A percentile compares a stretch with the other conserved stretches of the same genome.
Evolutionary conservation across 2,888 invertebrate genomes (phyloP).

Genomic region (Scaptomyza caliginosa): DNA sequence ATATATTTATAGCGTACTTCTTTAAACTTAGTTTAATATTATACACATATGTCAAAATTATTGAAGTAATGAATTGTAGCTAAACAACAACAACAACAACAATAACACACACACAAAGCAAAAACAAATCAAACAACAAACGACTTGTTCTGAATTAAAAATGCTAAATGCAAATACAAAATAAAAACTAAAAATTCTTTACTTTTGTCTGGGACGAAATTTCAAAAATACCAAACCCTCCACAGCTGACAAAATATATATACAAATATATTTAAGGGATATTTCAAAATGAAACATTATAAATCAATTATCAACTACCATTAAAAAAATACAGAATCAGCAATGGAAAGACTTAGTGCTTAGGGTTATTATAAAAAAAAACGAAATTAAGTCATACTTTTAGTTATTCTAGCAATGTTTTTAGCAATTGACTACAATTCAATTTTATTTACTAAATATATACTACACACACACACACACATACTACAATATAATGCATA

Average conservation of each 20-base stretch:
- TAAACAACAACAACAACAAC: constrained; percentile 30
- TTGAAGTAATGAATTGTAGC: constrained; percentile 70
- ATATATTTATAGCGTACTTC: constrained; percentile 58
- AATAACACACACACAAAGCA: neutral
- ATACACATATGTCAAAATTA: constrained; percentile 34
- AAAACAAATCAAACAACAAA: constrained; percentile 19
- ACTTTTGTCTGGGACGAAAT: constrained; percentile 28
- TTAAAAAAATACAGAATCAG: constrained; percentile 52
- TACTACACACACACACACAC: constrained; percentile 9
- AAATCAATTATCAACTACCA: constrained; percentile 40
- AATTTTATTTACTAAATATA: constrained; percentile 33
- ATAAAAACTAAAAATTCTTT: constrained; percentile 17
- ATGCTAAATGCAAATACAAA: constrained; percentile 27
- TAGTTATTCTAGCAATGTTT: constrained; percentile 57
- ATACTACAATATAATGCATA: constrained; percentile 40
- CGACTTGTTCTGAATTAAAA: constrained; percentile 64
- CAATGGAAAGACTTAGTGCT: constrained; percentile 70
- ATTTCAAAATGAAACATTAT: constrained; percentile 54
- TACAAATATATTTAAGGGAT: constrained; percentile 58
- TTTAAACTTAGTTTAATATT: constrained; percentile 60
- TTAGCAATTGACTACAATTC: constrained; percentile 53
- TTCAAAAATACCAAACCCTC: constrained; percentile 64
- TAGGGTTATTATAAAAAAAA: constrained; percentile 30
- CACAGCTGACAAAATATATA: constrained; percentile 36
- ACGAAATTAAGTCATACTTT: constrained; percentile 71